A percentile compares a stretch with the other conserved stretches of the same genome.
Conservation (phyloP, 2,113 vertebrate genomes). For the Noturus placidus region DNA sequence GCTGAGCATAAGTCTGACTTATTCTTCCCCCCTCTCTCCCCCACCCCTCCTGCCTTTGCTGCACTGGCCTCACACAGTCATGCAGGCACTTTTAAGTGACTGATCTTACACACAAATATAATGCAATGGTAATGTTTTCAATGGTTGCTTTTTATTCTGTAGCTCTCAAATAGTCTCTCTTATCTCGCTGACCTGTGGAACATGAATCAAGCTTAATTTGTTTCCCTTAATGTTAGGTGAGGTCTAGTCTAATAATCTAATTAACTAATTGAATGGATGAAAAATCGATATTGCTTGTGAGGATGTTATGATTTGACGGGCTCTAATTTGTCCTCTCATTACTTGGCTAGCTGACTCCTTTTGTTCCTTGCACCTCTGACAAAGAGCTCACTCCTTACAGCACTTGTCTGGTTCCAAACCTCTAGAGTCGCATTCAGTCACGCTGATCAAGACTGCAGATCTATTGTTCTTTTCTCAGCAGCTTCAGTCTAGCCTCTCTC, state of each 20-base stretch:
- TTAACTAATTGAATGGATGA: constrained; percentile 16
- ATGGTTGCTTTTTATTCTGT: neutral
- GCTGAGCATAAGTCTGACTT: constrained; percentile 71
- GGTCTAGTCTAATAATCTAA: constrained; percentile 18
- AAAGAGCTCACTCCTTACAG: constrained; percentile 41
- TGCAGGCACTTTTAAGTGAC: constrained; percentile 66
- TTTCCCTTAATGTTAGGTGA: neutral
- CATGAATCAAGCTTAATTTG: neutral
- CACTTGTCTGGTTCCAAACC: constrained; percentile 51
- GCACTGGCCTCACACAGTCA: constrained; percentile 70
- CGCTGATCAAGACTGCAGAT: constrained; percentile 53
- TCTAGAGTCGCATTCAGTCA: constrained; percentile 49
- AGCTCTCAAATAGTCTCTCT: neutral
- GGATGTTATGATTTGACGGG: constrained; percentile 15
- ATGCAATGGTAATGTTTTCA: constrained; percentile 23
- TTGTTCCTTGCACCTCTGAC: constrained; percentile 44
- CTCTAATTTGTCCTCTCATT: constrained; percentile 34
- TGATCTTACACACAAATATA: constrained; percentile 28
- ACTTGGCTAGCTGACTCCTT: constrained; percentile 50
- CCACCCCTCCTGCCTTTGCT: constrained; percentile 36
- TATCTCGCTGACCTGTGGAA: neutral
- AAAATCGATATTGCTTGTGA: constrained; percentile 23
- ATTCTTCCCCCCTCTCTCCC: neutral
- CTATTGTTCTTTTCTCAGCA: constrained; percentile 59
- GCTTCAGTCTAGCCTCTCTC: constrained; percentile 51